A percentile compares a stretch with the other conserved stretches of the same genome.
Conservation (phyloP, 2,797 vertebrate species). For the Carcharodon carcharias region DNA sequence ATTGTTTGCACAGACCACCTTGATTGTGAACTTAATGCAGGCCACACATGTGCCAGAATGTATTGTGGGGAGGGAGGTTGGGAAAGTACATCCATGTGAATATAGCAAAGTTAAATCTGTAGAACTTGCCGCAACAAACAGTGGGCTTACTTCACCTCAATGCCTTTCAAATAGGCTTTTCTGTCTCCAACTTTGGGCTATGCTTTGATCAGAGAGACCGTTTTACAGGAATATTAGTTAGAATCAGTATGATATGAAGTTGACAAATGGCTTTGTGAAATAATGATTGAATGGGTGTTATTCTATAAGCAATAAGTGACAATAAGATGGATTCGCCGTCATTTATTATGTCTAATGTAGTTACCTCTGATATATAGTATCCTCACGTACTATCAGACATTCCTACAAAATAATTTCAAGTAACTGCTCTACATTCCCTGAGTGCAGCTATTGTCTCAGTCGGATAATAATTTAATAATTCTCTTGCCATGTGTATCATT, state of each 20-base stretch:
- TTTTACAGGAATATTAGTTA: not conserved
- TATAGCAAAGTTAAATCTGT: not conserved
- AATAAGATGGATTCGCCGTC: not conserved
- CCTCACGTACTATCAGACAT: no score
- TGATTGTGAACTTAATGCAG: not conserved
- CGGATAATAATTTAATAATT: not conserved
- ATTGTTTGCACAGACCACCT: not conserved
- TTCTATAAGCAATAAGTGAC: not conserved
- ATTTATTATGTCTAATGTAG: not conserved
- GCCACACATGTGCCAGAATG: not conserved
- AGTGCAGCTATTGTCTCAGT: not conserved
- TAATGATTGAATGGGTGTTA: not conserved
- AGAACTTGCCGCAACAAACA: not conserved
- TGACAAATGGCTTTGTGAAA: not conserved
- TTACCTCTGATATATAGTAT: not conserved
- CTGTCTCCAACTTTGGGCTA: not conserved
- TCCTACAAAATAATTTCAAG: not conserved
- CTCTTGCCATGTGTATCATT: not conserved
- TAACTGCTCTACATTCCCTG: not conserved
- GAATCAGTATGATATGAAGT: not conserved
- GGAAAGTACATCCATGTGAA: not conserved
- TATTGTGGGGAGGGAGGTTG: not conserved
- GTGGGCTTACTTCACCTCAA: not conserved
- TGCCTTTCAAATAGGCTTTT: not conserved
- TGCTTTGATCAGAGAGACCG: not conserved